A percentile compares a stretch with the other conserved stretches of the same genome.
phyloP scores from a whole-genome alignment of 1,140 invertebrate species.

The Formica exsecta region DNA sequence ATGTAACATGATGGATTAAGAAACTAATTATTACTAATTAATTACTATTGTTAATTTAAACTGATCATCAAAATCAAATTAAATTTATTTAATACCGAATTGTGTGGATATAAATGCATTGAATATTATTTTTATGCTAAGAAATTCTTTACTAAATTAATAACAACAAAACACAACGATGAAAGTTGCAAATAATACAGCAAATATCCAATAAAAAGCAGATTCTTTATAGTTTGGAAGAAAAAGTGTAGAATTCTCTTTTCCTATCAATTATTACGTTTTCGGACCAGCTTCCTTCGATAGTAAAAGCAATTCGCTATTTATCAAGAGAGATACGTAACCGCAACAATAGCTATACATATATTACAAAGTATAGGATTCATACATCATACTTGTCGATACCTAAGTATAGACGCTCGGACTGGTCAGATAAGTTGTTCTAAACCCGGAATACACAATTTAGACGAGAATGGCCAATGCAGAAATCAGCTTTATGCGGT shows the following conservation, averaged over 20 bases:
- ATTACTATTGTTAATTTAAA: neutral
- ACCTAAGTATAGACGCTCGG: conserved; percentile 28
- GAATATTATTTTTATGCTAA: neutral
- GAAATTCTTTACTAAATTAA: neutral
- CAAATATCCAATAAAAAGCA: neutral
- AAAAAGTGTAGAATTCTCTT: neutral
- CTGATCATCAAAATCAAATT: neutral
- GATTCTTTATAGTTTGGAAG: neutral
- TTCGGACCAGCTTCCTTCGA: neutral
- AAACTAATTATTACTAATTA: too few species aligned
- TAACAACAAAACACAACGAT: neutral
- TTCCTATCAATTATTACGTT: neutral
- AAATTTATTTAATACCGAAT: conserved; percentile 7
- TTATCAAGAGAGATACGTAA: conserved; percentile 2
- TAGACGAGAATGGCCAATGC: conserved; percentile 23
- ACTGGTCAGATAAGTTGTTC: conserved; percentile 24
- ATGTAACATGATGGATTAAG: too few species aligned
- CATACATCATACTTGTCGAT: conserved; percentile 50
- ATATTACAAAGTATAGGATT: conserved; percentile 29
- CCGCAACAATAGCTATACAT: neutral
- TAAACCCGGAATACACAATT: conserved; percentile 61
- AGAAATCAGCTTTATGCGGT: conserved; percentile 68
- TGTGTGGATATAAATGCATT: neutral
- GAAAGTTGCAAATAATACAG: conserved; percentile 2
- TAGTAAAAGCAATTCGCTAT: neutral